Conservation (phyloP, 2,113 vertebrate species). For the Eudyptes chrysolophus region DNA sequence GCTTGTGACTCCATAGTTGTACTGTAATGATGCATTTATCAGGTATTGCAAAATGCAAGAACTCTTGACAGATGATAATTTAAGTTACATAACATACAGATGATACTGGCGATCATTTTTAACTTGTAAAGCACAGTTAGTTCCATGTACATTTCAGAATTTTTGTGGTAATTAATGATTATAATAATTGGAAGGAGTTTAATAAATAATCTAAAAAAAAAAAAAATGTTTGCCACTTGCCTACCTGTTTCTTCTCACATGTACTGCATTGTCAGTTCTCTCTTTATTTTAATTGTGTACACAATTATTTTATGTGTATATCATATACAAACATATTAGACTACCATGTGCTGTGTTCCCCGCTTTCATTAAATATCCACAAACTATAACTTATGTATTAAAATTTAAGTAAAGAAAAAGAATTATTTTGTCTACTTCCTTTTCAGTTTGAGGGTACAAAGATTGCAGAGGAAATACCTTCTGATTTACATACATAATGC, state of each 20-base stretch:
- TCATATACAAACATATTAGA: rapidly evolving
- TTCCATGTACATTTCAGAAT: not conserved
- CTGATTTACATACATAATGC: not conserved
- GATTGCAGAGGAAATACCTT: not conserved
- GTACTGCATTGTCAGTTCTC: not conserved
- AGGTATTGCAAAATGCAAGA: not conserved
- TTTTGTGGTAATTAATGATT: not conserved
- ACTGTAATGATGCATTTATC: not conserved
- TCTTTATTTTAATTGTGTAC: not conserved
- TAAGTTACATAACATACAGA: not conserved
- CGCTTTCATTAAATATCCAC: not conserved
- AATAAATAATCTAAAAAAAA: not conserved
- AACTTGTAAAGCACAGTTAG: not conserved
- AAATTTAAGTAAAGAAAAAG: not conserved
- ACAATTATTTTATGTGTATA: not conserved
- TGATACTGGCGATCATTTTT: not conserved
- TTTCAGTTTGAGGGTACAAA: not conserved
- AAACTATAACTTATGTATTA: not conserved
- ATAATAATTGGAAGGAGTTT: not conserved
- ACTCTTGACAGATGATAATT: not conserved
- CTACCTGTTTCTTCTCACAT: not conserved
- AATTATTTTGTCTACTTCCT: not conserved
- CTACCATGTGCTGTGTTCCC: not conserved
- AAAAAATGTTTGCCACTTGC: not conserved
- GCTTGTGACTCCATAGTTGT: not conserved